Evolutionary conservation across 2,888 invertebrate genomes (phyloP).

Genomic region (Hoplodrina blanda): DNA sequence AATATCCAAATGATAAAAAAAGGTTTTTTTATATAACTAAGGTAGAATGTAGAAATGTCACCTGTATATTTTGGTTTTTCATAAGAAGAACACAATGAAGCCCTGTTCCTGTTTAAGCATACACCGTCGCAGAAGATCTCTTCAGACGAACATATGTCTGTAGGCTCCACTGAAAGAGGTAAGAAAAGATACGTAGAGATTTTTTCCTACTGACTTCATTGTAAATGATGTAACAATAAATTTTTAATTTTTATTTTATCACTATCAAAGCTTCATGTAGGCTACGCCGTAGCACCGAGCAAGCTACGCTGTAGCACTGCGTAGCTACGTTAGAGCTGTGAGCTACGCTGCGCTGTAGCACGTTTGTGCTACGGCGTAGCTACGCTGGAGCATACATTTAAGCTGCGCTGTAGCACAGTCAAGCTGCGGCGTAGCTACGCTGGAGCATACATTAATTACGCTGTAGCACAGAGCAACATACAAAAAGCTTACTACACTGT

Average conservation of each 20-base stretch:
- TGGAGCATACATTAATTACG: neutral
- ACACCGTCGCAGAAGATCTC: constrained; percentile 65
- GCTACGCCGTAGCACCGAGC: neutral
- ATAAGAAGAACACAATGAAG: constrained; percentile 19
- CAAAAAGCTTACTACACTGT: too few relatives aligned
- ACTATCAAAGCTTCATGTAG: too few relatives aligned
- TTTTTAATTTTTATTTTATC: too few relatives aligned
- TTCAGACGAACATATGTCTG: constrained; percentile 41
- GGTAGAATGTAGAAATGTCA: neutral
- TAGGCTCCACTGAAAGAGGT: constrained; percentile 37
- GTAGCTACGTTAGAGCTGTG: neutral
- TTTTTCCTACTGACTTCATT: too few relatives aligned
- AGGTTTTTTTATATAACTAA: neutral
- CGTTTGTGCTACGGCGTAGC: neutral
- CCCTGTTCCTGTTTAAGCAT: constrained; percentile 60
- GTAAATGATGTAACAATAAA: too few relatives aligned
- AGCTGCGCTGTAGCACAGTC: neutral
- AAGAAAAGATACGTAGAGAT: neutral
- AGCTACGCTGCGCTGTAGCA: constrained; percentile 3
- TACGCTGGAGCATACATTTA: neutral
- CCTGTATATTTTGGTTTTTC: constrained; percentile 7
- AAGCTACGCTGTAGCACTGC: neutral
- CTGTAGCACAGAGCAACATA: neutral
- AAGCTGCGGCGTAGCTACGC: neutral
- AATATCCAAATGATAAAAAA: too few relatives aligned